Evolutionary conservation across 2,888 invertebrate species (phyloP).

Genomic region (Thelaira solivaga): DNA sequence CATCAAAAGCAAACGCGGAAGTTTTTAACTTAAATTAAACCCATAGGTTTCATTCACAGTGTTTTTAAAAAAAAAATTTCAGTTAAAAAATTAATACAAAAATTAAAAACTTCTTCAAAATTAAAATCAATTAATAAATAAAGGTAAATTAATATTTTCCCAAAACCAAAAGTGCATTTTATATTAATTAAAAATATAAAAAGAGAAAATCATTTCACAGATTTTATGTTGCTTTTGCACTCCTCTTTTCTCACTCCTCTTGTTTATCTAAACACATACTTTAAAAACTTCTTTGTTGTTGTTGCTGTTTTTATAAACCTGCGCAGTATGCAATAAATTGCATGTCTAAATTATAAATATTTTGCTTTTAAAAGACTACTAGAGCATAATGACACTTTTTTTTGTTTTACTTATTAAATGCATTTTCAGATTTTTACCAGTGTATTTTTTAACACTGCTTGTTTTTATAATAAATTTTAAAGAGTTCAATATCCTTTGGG

Average conservation of each 20-base stretch:
- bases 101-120: not conserved
- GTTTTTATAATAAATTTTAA: conserved; percentile 20
- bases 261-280: conserved; percentile 16
- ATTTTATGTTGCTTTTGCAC: not conserved
- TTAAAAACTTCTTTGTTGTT: not conserved
- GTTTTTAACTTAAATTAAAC: conserved; percentile 11
- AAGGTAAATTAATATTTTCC: not conserved
- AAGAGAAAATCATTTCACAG: not conserved
- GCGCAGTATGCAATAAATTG: conserved; percentile 59
- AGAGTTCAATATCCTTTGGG: conserved; percentile 58
- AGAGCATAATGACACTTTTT: conserved; percentile 25
- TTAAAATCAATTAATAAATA: not conserved
- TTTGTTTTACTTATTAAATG: no score
- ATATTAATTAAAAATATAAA: not conserved
- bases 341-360: conserved; percentile 52
- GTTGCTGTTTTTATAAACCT: conserved; percentile 40
- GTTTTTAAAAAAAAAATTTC: no score
- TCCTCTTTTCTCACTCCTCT: not conserved
- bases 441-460: conserved; percentile 17
- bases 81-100: not conserved
- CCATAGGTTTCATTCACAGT: conserved; percentile 27
- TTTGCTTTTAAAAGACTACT: conserved; percentile 3
- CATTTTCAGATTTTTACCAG: conserved; percentile 7
- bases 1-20: conserved; percentile 49
- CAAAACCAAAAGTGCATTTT: not conserved